phyloP scores from a whole-genome alignment of 2,797 vertebrate genomes.

The Simalia tracyae region DNA sequence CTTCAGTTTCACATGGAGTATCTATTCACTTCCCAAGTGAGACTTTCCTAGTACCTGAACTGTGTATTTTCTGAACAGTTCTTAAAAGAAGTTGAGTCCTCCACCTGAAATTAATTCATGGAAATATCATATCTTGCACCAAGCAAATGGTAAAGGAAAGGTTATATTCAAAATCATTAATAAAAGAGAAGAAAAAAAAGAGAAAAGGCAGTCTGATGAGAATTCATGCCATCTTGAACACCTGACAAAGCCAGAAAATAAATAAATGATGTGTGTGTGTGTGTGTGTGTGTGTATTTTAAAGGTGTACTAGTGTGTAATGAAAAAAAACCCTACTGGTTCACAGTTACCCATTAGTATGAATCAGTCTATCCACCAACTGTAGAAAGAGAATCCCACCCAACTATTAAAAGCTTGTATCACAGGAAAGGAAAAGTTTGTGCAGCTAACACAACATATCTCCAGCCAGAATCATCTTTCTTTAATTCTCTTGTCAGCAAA shows the following conservation, averaged over 20 bases:
- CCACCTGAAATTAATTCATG: background rate
- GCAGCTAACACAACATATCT: conserved; percentile 66
- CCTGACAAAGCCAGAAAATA: conserved; percentile 25
- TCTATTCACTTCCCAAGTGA: background rate
- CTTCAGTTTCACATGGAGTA: background rate
- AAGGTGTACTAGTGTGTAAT: background rate
- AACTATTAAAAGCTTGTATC: conserved; percentile 30
- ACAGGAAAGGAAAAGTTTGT: conserved; percentile 58
- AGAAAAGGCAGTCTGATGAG: background rate
- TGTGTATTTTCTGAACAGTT: background rate
- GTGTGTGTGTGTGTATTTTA: too few species aligned
- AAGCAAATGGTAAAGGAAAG: background rate
- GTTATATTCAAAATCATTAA: background rate
- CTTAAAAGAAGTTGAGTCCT: too few species aligned
- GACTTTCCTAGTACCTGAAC: background rate
- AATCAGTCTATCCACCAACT: conserved; percentile 48
- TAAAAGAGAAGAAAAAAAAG: background rate
- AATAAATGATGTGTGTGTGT: too few species aligned
- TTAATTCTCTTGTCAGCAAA: conserved; percentile 63
- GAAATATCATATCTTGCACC: background rate
- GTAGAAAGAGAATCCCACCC: conserved; percentile 55
- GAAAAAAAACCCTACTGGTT: background rate
- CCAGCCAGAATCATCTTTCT: conserved; percentile 68
- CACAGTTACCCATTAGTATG: conserved; percentile 13
- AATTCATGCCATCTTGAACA: conserved; percentile 11